phyloP scores from a whole-genome alignment of 2,888 invertebrate genomes.

The Trimorus sp. region DNA sequence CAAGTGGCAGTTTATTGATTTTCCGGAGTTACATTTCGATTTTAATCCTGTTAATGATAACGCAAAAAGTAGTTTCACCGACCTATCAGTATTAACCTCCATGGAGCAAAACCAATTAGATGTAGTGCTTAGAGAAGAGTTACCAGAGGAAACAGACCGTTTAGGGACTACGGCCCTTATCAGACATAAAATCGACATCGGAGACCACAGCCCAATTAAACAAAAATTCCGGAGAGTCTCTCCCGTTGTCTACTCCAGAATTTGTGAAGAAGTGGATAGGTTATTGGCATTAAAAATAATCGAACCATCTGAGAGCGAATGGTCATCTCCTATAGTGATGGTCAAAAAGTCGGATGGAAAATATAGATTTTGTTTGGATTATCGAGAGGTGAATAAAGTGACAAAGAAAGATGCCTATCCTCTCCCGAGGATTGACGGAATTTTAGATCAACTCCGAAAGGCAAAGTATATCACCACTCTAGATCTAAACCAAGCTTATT shows the following conservation, averaged over 20 bases:
- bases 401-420: too few relatives aligned
- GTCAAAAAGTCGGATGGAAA: too few relatives aligned
- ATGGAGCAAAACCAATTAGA: not conserved
- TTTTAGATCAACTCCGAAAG: too few relatives aligned
- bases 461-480: too few relatives aligned
- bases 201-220: slow-evolving; percentile 6
- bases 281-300: slow-evolving; percentile 72
- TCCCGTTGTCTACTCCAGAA: slow-evolving; percentile 11
- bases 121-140: not conserved
- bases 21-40: not conserved
- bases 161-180: not conserved
- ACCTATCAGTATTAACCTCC: not conserved
- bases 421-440: too few relatives aligned
- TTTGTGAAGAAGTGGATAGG: slow-evolving; percentile 69
- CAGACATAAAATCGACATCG: slow-evolving; percentile 38
- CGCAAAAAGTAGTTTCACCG: not conserved
- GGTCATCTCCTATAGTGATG: slow-evolving; percentile 69
- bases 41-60: not conserved
- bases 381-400: too few relatives aligned
- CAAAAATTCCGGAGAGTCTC: slow-evolving; percentile 44
- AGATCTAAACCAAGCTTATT: too few relatives aligned
- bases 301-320: slow-evolving; percentile 53
- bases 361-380: too few relatives aligned
- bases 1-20: not conserved
- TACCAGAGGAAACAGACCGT: not conserved